Evolutionary conservation across 2,888 invertebrate genomes (phyloP).

Genomic region (Biston stratarius): DNA sequence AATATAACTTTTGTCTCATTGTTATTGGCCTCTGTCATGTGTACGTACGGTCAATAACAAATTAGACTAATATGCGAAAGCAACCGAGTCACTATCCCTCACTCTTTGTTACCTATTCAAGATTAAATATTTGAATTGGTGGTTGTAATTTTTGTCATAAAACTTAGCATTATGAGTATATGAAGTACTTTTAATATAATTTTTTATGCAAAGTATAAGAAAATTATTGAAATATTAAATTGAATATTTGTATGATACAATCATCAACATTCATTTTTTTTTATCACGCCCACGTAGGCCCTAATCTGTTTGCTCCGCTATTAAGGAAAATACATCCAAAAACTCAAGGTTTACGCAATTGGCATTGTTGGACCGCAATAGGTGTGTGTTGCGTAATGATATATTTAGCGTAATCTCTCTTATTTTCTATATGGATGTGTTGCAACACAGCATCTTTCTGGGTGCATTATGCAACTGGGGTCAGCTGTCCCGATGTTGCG

Average conservation of each 20-base stretch:
- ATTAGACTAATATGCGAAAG: background rate
- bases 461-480: conserved; percentile 78
- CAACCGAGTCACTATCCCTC: background rate
- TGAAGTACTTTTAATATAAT: too few species aligned
- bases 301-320: conserved; percentile 37
- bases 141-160: too few species aligned
- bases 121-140: background rate
- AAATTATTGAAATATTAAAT: too few species aligned
- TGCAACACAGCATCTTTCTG: conserved; percentile 72
- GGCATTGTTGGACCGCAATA: conserved; percentile 66
- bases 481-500: conserved; percentile 72
- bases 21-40: conserved; percentile 22
- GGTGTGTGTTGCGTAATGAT: conserved; percentile 70
- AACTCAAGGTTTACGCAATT: conserved; percentile 79
- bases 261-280: conserved; percentile 6
- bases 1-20: conserved; percentile 37
- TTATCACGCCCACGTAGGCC: conserved; percentile 23
- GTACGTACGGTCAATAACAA: background rate
- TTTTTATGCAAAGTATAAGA: too few species aligned
- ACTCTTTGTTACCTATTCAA: background rate
- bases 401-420: conserved; percentile 77
- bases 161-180: too few species aligned
- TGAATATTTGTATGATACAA: background rate
- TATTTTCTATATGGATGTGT: conserved; percentile 74
- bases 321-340: conserved; percentile 60